These are phyloP conservation scores for Psilopsiagon aymara DNA, from an alignment of 2,113 vertebrate species.

Conservation along the genomic window DNA sequence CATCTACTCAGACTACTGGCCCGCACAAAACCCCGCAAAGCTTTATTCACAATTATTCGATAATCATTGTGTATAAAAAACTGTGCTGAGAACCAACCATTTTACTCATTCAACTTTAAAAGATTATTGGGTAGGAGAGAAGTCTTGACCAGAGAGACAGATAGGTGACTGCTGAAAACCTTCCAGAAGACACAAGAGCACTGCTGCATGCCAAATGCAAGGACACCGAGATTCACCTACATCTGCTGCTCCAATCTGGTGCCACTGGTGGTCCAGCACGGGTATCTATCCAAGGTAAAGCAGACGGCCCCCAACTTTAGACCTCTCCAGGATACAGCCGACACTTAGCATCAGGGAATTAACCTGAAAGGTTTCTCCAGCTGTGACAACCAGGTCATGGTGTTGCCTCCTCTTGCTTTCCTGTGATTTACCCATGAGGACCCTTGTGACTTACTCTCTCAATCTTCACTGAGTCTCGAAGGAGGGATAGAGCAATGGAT, in stretches of 20 bases:
- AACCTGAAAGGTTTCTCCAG: not conserved
- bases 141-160: not conserved
- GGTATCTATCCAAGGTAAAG: not conserved
- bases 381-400: not conserved
- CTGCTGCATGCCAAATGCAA: not conserved
- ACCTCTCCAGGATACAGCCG: not conserved
- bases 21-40: not conserved
- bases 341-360: not conserved
- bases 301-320: not conserved
- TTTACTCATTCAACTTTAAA: not conserved
- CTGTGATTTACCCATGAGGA: not conserved
- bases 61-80: not conserved
- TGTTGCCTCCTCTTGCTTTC: not conserved
- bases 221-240: not conserved
- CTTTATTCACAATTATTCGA: not conserved
- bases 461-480: not conserved
- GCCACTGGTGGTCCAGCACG: not conserved
- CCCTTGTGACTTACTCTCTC: not conserved
- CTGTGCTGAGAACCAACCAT: not conserved
- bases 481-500: fast-evolving
- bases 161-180: not conserved
- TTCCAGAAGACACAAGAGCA: not conserved
- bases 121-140: not conserved
- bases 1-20: not conserved
- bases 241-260: not conserved